These are phyloP conservation scores for Tolmerus cingulatus DNA, from an alignment of 2,888 invertebrate genomes.

Conservation along the genomic window DNA sequence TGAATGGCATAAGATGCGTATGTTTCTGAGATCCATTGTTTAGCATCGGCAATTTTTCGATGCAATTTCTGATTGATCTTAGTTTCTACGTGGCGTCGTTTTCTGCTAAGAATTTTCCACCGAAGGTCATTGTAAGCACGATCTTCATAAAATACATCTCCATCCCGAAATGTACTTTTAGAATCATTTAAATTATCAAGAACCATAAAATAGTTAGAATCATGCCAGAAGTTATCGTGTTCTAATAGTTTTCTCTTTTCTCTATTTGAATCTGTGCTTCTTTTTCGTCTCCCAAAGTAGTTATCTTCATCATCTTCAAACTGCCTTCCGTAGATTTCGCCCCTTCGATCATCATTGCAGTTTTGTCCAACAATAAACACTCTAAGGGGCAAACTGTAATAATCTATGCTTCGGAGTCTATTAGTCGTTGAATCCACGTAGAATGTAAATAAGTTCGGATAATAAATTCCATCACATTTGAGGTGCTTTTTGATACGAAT, in stretches of 20 bases:
- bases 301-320: conserved; percentile 70
- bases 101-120: conserved; percentile 66
- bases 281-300: conserved; percentile 66
- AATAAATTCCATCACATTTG: conserved; percentile 81
- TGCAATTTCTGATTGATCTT: conserved; percentile 71
- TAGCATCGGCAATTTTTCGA: conserved; percentile 76
- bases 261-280: conserved; percentile 53
- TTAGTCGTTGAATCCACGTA: conserved; percentile 87
- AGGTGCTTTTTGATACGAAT: conserved; percentile 76
- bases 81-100: conserved; percentile 64
- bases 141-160: conserved; percentile 68
- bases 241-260: conserved; percentile 52
- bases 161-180: conserved; percentile 59
- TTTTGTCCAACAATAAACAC: conserved; percentile 77
- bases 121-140: conserved; percentile 66
- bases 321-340: conserved; percentile 63
- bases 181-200: conserved; percentile 47
- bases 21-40: conserved; percentile 86
- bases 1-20: conserved; percentile 89
- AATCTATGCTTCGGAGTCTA: conserved; percentile 79
- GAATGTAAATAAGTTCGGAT: conserved; percentile 85
- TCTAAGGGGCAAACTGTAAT: conserved; percentile 81
- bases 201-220: neutral
- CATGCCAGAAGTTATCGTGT: conserved; percentile 48
- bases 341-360: conserved; percentile 72